Conservation (phyloP, 2,113 vertebrate genomes). For the Nothoprocta perdicaria region DNA sequence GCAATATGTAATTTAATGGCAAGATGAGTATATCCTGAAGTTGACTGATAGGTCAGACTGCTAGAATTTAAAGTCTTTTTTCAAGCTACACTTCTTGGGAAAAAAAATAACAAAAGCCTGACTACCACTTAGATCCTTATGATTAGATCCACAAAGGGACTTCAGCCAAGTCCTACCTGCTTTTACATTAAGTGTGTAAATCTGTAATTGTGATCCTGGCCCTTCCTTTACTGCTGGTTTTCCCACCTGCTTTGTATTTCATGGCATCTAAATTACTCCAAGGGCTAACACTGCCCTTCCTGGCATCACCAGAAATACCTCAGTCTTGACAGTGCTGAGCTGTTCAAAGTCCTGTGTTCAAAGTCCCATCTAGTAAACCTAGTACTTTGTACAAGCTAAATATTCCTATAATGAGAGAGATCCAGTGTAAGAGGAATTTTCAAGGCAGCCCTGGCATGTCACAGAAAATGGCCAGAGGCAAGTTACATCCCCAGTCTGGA, state of each 20-base stretch:
- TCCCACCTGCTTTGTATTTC: neutral
- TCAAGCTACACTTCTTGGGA: neutral
- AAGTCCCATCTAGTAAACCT: neutral
- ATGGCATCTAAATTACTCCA: neutral
- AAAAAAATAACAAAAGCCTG: neutral
- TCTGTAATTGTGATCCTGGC: neutral
- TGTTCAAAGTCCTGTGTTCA: neutral
- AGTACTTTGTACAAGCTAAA: neutral
- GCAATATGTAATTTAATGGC: neutral
- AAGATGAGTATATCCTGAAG: neutral
- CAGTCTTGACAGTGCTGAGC: neutral
- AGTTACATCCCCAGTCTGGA: neutral
- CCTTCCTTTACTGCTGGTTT: neutral
- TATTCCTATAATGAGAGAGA: neutral
- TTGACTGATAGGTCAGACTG: neutral
- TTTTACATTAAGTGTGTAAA: neutral
- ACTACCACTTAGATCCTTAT: neutral
- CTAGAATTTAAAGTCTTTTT: neutral
- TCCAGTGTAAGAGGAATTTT: conserved; percentile 10
- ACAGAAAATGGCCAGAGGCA: conserved; percentile 29
- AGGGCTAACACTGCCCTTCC: neutral
- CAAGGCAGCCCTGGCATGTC: conserved; percentile 9
- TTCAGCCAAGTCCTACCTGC: neutral
- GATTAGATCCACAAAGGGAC: neutral
- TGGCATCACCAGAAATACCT: neutral